Conservation (phyloP, 2,113 vertebrate species). For the Grammomys dolichurus region DNA sequence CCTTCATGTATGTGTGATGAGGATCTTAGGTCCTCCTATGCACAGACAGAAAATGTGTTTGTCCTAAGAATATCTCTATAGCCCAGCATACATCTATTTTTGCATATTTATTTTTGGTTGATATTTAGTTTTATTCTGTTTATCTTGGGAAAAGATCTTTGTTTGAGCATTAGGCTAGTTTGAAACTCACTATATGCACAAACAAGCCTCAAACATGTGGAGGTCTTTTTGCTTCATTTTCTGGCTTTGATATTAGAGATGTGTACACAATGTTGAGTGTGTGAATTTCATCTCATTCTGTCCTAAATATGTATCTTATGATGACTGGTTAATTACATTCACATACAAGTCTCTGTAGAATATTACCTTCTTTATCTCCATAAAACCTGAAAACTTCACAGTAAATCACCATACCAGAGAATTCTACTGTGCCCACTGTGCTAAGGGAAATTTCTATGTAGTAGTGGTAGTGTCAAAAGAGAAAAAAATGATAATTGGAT, state of each 20-base stretch:
- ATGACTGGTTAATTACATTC: neutral
- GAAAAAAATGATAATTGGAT: neutral
- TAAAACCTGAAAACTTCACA: neutral
- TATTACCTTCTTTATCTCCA: neutral
- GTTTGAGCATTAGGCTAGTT: neutral
- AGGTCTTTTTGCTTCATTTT: neutral
- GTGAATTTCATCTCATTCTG: neutral
- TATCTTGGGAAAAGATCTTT: neutral
- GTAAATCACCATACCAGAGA: neutral
- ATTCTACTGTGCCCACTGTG: neutral
- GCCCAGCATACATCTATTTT: neutral
- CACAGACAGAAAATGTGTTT: neutral
- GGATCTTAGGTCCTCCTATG: neutral
- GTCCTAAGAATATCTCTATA: neutral
- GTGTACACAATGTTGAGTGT: neutral
- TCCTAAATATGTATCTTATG: neutral
- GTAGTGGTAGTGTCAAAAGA: neutral
- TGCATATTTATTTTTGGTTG: neutral
- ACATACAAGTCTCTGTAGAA: neutral
- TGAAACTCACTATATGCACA: neutral
- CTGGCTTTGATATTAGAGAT: neutral
- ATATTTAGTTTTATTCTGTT: neutral
- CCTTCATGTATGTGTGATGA: neutral
- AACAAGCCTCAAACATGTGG: neutral
- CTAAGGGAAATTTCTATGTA: neutral